phyloP scores from a whole-genome alignment of 2,888 invertebrate genomes.

The Teleiodes luculella region DNA sequence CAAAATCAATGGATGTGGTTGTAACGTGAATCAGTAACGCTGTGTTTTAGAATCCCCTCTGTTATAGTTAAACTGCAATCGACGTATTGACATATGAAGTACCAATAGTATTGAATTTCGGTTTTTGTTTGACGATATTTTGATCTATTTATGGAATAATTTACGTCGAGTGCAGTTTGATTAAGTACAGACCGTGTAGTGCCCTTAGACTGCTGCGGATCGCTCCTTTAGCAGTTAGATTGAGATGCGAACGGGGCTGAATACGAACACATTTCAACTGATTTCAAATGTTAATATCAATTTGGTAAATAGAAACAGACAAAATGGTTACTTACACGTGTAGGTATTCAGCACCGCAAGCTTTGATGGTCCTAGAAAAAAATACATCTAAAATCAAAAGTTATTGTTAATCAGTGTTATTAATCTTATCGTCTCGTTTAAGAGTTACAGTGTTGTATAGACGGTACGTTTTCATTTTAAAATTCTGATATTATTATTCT shows the following conservation, averaged over 20 bases:
- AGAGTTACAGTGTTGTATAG: slow-evolving; percentile 78
- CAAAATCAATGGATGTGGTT: slow-evolving; percentile 68
- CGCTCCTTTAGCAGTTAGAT: slow-evolving; percentile 70
- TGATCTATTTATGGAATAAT: too few species aligned
- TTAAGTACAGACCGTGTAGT: slow-evolving; percentile 66
- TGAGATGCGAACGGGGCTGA: slow-evolving; percentile 51
- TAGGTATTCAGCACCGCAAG: slow-evolving; percentile 54
- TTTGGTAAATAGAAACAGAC: too few species aligned
- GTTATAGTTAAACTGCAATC: slow-evolving; percentile 49
- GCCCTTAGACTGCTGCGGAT: slow-evolving; percentile 68
- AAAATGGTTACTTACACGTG: too few species aligned
- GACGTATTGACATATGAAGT: too few species aligned
- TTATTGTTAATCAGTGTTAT: slow-evolving; percentile 77
- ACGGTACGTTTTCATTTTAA: slow-evolving; percentile 71
- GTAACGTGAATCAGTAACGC: slow-evolving; percentile 69
- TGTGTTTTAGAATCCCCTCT: slow-evolving; percentile 61
- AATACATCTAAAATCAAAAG: slow-evolving; percentile 57
- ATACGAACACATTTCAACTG: slow-evolving; percentile 41
- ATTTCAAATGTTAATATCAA: too few species aligned
- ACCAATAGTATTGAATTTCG: too few species aligned
- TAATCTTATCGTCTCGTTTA: slow-evolving; percentile 76
- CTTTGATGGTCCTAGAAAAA: slow-evolving; percentile 68
- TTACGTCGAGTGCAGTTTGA: slow-evolving; percentile 34
- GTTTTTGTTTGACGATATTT: too few species aligned
- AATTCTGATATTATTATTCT: slow-evolving; percentile 75